Percentiles rank a stretch among this genome's conserved stretches.
phyloP scores from a whole-genome alignment of 2,113 vertebrate species.

The Upupa epops region DNA sequence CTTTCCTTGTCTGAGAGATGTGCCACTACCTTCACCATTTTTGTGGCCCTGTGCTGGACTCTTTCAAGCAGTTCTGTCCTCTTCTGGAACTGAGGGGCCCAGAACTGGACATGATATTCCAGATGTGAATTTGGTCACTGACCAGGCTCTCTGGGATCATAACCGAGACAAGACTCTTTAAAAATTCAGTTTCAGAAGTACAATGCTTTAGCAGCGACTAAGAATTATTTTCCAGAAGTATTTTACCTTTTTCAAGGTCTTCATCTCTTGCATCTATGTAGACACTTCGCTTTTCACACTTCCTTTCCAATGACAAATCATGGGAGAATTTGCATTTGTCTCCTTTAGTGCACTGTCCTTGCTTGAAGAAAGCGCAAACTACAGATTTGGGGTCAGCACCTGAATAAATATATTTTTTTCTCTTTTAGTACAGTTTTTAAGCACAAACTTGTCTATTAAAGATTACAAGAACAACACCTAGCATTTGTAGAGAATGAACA shows the following conservation, averaged over 20 bases:
- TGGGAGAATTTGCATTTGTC: slow-evolving; percentile 99
- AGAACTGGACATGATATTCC: too few species aligned
- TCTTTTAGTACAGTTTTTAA: background rate
- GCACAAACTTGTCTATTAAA: background rate
- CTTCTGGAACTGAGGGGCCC: too few species aligned
- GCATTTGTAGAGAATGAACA: background rate
- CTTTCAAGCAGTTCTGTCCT: too few species aligned
- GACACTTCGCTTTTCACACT: slow-evolving; percentile 94
- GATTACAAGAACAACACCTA: background rate
- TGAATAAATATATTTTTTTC: slow-evolving; percentile 31
- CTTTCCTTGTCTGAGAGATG: too few species aligned
- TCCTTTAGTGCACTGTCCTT: slow-evolving; percentile 97
- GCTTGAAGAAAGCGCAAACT: slow-evolving; percentile 97
- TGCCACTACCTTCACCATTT: too few species aligned
- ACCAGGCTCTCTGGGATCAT: background rate
- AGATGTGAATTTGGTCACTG: too few species aligned
- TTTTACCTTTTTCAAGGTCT: slow-evolving; percentile 92
- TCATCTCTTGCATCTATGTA: slow-evolving; percentile 96
- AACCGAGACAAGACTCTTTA: background rate
- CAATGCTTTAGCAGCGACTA: background rate
- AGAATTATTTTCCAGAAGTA: background rate
- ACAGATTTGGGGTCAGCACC: slow-evolving; percentile 98
- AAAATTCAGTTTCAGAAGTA: background rate
- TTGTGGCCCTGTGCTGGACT: too few species aligned
- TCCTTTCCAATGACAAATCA: slow-evolving; percentile 93